Evolutionary conservation across 2,797 vertebrate genomes (phyloP).

Genomic region (Cyclura pinguis): DNA sequence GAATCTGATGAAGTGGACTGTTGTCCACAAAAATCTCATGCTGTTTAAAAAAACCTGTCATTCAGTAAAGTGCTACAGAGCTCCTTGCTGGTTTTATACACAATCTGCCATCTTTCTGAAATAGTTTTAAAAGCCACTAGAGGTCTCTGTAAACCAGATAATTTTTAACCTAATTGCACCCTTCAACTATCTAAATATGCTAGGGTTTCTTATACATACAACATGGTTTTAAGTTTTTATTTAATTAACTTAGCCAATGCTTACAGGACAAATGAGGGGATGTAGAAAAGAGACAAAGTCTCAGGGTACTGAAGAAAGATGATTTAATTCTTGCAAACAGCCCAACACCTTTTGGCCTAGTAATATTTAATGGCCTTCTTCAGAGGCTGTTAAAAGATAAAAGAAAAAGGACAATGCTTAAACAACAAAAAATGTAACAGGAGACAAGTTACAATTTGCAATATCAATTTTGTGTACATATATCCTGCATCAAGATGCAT

Average conservation of each 20-base stretch:
- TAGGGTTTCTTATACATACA: background rate
- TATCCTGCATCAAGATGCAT: too few species aligned
- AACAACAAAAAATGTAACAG: too few species aligned
- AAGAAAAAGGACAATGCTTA: too few species aligned
- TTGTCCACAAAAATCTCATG: too few species aligned
- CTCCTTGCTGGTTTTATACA: background rate
- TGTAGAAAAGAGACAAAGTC: too few species aligned
- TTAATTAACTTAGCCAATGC: background rate
- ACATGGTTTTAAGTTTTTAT: background rate
- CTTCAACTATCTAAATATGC: background rate
- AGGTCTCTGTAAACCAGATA: constrained; percentile 4
- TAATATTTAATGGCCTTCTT: too few species aligned
- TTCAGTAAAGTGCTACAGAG: background rate
- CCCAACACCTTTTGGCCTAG: too few species aligned
- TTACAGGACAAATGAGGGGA: background rate
- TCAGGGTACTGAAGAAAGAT: too few species aligned
- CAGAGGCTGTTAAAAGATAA: too few species aligned
- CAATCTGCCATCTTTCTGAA: background rate
- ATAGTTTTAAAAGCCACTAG: constrained; percentile 11
- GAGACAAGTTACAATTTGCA: too few species aligned
- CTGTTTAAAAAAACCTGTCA: background rate
- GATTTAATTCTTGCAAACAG: background rate
- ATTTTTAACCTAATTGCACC: background rate
- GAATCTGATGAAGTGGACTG: too few species aligned
- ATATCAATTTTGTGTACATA: too few species aligned